phyloP scores from a whole-genome alignment of 2,797 vertebrate genomes.

The Notolabrus celidotus region DNA sequence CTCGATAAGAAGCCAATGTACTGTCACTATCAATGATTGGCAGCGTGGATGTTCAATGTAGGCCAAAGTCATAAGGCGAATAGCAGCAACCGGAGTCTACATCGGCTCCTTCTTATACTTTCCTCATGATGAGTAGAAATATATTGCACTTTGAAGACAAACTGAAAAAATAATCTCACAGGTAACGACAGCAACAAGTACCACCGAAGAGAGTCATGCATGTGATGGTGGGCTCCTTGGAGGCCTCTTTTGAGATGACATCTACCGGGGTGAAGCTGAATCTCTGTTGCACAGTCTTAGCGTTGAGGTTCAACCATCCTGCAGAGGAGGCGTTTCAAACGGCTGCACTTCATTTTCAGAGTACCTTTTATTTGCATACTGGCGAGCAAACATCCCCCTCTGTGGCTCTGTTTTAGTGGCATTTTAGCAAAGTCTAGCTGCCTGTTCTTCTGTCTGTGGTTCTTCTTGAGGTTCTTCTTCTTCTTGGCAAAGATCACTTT shows the following conservation, averaged over 20 bases:
- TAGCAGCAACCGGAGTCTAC: slow-evolving; percentile 80
- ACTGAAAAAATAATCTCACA: slow-evolving; percentile 80
- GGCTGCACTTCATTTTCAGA: slow-evolving; percentile 25
- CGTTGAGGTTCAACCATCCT: slow-evolving; percentile 30
- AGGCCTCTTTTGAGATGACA: slow-evolving; percentile 62
- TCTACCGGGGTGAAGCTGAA: slow-evolving; percentile 58
- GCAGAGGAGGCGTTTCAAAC: slow-evolving; percentile 32
- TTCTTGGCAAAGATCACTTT: slow-evolving; percentile 85
- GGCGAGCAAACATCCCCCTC: slow-evolving; percentile 53
- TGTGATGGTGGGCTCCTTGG: slow-evolving; percentile 64
- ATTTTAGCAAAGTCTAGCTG: slow-evolving; percentile 76
- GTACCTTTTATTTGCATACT: slow-evolving; percentile 58
- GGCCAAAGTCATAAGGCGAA: slow-evolving; percentile 82
- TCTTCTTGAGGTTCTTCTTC: slow-evolving; percentile 36
- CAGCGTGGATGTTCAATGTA: slow-evolving; percentile 70
- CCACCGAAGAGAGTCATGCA: slow-evolving; percentile 78
- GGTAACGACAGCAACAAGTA: slow-evolving; percentile 71
- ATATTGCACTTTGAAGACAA: slow-evolving; percentile 87
- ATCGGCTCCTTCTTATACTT: slow-evolving; percentile 51
- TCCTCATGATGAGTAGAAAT: slow-evolving; percentile 80
- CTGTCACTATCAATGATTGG: slow-evolving; percentile 60
- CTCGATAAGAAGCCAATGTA: slow-evolving; percentile 45
- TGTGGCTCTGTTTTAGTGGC: slow-evolving; percentile 63
- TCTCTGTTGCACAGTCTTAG: slow-evolving; percentile 54
- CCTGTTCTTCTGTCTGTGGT: slow-evolving; percentile 52